Evolutionary conservation across 2,888 invertebrate genomes (phyloP).

Genomic region (Carpatolechia fugitivella): DNA sequence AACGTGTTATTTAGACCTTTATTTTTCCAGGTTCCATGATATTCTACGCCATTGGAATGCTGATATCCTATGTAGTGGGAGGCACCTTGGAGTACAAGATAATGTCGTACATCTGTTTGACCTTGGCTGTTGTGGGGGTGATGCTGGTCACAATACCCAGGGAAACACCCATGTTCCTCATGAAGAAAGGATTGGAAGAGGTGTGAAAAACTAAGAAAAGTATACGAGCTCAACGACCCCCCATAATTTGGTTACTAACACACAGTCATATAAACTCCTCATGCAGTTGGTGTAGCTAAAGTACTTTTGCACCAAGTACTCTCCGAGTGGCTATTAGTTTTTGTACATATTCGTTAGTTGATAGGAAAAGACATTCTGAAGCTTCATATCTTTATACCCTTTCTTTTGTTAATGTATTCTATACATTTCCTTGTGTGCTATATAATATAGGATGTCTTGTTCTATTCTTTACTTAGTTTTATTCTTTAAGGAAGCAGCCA

Average conservation of each 20-base stretch:
- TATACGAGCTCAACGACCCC: not conserved
- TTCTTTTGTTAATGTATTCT: too few relatives aligned
- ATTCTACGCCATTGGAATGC: constrained; percentile 49
- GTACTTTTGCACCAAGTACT: too few relatives aligned
- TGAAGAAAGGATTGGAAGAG: constrained; percentile 49
- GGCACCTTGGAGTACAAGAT: constrained; percentile 44
- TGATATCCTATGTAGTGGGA: constrained; percentile 55
- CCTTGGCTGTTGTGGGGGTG: constrained; percentile 35
- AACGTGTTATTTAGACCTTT: too few relatives aligned
- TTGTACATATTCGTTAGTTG: too few relatives aligned
- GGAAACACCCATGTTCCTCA: constrained; percentile 54
- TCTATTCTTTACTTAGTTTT: too few relatives aligned
- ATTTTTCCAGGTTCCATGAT: constrained; percentile 32
- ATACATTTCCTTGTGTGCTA: too few relatives aligned
- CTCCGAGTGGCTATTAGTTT: too few relatives aligned
- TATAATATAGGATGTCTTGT: too few relatives aligned
- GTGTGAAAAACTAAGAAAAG: constrained; percentile 31
- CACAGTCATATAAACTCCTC: too few relatives aligned
- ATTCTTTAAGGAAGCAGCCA: constrained; percentile 52
- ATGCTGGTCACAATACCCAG: constrained; percentile 36
- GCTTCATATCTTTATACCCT: too few relatives aligned
- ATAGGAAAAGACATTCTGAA: too few relatives aligned
- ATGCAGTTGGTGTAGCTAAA: too few relatives aligned
- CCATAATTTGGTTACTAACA: not conserved
- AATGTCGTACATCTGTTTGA: constrained; percentile 46